Evolutionary conservation across 2,888 invertebrate species (phyloP), one percentile per base, ranked within the genome.

Genomic region (Sthenelais limicola): DNA sequence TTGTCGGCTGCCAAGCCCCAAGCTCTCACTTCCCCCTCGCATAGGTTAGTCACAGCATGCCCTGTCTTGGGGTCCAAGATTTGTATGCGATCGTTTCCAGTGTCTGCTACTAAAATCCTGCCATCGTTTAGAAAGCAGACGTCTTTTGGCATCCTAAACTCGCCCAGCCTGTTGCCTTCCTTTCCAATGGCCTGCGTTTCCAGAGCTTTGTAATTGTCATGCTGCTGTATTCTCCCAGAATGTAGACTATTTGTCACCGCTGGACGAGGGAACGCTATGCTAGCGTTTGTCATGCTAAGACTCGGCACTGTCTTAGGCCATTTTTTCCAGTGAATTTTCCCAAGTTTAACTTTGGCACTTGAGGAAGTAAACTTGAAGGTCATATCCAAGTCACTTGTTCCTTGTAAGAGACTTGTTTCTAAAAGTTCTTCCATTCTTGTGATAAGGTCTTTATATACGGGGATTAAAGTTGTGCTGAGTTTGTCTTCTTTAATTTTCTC

Each of bases 111-210:
- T 12, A 56, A 32, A 56, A 70, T 21, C 1, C 38, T 21, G 3
- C 70, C 70, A 28, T 70, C 56, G 18, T 38, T 26, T 18, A 70
- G 43, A 30, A 70, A 70, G 26, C 48, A 28, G 15, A 56, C 12
- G 30, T 70, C 70, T 9, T 38, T 54, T 0, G 70, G 70, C 30
- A 52, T 52, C n/a, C 56, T 38, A 54, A 70, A 70, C 43, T 70
- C 43, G 5, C 70, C 70, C 12, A 38, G 7, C 4, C 7, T 38
- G 12, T 54, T 35, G 5, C 68, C 68, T 21, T 68, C 56, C 3
- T 30, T 24, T 12, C 56, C 56, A 3, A 28, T 56, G 56, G 33
- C 56, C 56, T 56, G 30, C 3, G 32, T 32, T 24, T 32, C 3
- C 3, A 56, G 12, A 24, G 56, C 15, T 24, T 32, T 56, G n/a